phyloP scores from a whole-genome alignment of 2,888 invertebrate species.

The Lepidochrysops patricia region DNA sequence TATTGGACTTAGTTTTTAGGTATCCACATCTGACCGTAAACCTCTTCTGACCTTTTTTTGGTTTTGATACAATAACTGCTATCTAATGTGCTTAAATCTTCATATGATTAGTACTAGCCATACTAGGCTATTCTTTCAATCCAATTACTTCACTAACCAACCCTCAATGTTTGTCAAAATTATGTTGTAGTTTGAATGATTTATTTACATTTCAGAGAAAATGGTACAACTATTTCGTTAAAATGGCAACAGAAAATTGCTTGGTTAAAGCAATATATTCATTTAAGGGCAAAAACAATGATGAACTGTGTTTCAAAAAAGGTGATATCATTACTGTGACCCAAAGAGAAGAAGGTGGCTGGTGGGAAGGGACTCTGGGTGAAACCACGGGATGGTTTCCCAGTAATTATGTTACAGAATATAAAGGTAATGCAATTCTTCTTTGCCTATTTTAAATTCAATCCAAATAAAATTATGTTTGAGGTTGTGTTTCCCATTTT shows the following conservation, averaged over 20 bases:
- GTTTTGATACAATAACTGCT: neutral
- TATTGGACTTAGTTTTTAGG: neutral
- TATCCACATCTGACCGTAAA: neutral
- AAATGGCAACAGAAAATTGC: slow-evolving; percentile 76
- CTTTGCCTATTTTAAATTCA: neutral
- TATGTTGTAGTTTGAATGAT: neutral
- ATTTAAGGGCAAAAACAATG: slow-evolving; percentile 97
- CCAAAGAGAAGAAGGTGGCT: slow-evolving; percentile 96
- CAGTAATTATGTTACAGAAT: slow-evolving; percentile 96
- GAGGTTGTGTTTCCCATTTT: no score
- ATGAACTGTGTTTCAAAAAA: slow-evolving; percentile 96
- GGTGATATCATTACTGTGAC: slow-evolving; percentile 97
- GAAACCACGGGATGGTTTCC: slow-evolving; percentile 99
- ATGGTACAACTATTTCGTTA: slow-evolving; percentile 48
- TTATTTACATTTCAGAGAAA: slow-evolving; percentile 29
- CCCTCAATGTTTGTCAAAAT: neutral
- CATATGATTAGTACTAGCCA: neutral
- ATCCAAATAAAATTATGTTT: neutral
- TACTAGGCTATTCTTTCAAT: no score
- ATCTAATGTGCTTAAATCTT: neutral
- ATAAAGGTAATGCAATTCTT: slow-evolving; percentile 70
- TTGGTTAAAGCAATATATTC: slow-evolving; percentile 93
- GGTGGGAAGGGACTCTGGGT: slow-evolving; percentile 99
- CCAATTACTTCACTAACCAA: neutral
- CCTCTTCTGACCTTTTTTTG: neutral